Conservation (phyloP, 1,140 invertebrate genomes). For the Scylla paramamosain region DNA sequence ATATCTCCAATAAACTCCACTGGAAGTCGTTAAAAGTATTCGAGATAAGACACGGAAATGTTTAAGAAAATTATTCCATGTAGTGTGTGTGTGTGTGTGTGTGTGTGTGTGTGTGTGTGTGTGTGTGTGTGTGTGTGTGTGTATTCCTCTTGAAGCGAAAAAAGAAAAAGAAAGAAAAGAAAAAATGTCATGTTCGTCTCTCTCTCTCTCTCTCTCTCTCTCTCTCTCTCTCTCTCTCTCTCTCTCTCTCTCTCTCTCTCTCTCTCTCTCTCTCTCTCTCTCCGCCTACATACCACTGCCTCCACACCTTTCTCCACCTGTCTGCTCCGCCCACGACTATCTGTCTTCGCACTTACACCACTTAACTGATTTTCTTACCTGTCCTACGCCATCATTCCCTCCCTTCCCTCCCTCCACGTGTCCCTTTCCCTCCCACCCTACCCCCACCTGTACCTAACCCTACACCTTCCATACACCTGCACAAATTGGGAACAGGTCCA, state of each 20-base stretch:
- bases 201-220: constrained; percentile 52
- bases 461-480: neutral
- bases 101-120: too few relatives aligned
- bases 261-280: constrained; percentile 33
- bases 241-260: constrained; percentile 51
- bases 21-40: too few relatives aligned
- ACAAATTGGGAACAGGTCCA: neutral
- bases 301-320: constrained; percentile 19
- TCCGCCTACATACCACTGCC: neutral
- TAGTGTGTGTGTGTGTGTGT: too few relatives aligned
- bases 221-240: constrained; percentile 57
- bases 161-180: too few relatives aligned
- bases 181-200: neutral
- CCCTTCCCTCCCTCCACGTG: neutral
- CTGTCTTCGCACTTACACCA: constrained; percentile 1
- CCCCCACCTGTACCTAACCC: neutral
- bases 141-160: too few relatives aligned
- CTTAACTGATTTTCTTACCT: constrained; percentile 15
- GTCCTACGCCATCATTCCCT: neutral
- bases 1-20: too few relatives aligned
- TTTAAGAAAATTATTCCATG: too few relatives aligned
- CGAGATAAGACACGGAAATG: too few relatives aligned
- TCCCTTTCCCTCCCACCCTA: neutral
- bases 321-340: neutral
- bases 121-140: too few relatives aligned